Conservation (phyloP, 1,140 invertebrate species). For the Drosophila watanabei region DNA sequence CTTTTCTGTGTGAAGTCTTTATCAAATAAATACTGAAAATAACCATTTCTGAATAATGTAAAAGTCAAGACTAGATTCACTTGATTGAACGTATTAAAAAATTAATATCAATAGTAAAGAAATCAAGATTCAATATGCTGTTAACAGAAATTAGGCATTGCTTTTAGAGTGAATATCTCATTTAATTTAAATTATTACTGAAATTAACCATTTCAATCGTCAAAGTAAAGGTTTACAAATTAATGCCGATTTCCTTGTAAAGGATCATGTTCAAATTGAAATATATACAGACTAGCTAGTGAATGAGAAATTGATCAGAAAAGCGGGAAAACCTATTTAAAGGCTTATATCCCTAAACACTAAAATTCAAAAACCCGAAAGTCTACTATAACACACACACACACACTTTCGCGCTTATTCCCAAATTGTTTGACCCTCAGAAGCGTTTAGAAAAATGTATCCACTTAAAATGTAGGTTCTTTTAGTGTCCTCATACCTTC, state of each 20-base stretch:
- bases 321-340: neutral
- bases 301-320: neutral
- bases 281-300: slow-evolving; percentile 8
- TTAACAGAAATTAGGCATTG: neutral
- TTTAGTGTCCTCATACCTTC: slow-evolving; percentile 52
- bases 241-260: neutral
- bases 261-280: neutral
- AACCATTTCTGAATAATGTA: neutral
- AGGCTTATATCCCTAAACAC: neutral
- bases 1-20: slow-evolving; percentile 7
- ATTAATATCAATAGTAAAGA: too few species aligned
- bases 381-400: slow-evolving; percentile 37
- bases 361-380: neutral
- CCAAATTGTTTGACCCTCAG: slow-evolving; percentile 31
- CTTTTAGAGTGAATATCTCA: too few species aligned
- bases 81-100: neutral
- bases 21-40: neutral
- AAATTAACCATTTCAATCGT: too few species aligned
- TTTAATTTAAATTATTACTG: too few species aligned
- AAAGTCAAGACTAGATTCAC: neutral
- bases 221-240: too few species aligned
- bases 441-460: slow-evolving; percentile 77
- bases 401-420: slow-evolving; percentile 32
- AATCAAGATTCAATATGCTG: neutral
- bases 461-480: slow-evolving; percentile 65